Evolutionary conservation across 2,113 vertebrate genomes (phyloP), one percentile per base, ranked within the genome.

Genomic region (Dipodomys spectabilis): DNA sequence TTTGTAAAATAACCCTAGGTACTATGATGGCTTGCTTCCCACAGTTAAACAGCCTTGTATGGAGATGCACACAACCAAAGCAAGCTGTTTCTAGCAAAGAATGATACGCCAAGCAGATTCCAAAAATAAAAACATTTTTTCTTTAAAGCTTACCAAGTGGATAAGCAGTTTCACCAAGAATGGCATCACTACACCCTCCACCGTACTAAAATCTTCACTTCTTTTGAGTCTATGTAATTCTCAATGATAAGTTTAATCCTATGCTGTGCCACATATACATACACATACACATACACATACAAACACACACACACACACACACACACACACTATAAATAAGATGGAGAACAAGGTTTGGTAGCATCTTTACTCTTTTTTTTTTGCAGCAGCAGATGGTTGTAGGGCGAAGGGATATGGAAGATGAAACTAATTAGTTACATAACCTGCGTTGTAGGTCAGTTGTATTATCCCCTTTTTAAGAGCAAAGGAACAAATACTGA

Each of bases 81-180:
- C 80, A 81, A 90, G 87, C 83, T 92, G 91, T 57, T 83, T 95
- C 94, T 0, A 0, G 86, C 88, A 95, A 91, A 79, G 71, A 95
- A 95, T 90, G 88, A 95, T 77, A 92, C 79, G 85, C 90, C 97
- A 97, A 57, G 89, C 96, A 73, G 73, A 89, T 97, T 95, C 81
- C 88, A 94, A 71, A 94, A 95, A 78, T 80, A 96, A 95, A 97
- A 96, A 57, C 68, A 72, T 64, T 96, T 93, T 88, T 73, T 94
- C 84, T 78, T 62, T 16, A 82, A 92, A 35, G 39, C 94, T 85
- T 93, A 32, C 1, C 82, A 87, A 90, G 45, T 10, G 78, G 44
- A 60, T 64, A 95, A 95, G 69, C 79, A 49, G 35, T 69, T 95
- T 75, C 77, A 69, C 87, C 80, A 86, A n/a, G 16, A 64, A 67